Percentiles rank a stretch among this genome's conserved stretches.
phyloP scores from a whole-genome alignment of 2,113 vertebrate genomes.

The Prunella himalayana region DNA sequence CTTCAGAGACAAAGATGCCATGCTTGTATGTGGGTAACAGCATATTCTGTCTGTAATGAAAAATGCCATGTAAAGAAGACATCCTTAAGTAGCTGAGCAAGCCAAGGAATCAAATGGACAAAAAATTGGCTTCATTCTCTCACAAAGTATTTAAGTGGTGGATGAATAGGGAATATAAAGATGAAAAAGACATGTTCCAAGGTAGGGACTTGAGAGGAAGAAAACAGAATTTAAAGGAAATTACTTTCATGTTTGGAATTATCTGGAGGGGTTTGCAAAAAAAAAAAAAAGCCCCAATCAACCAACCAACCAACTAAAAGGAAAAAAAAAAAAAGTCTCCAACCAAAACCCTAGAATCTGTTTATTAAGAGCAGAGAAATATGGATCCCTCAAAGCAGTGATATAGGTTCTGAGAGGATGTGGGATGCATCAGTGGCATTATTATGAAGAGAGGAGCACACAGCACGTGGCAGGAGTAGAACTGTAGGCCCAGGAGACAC shows the following conservation, averaged over 20 bases:
- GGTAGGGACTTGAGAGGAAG: neutral
- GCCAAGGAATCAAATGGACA: neutral
- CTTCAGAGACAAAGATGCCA: constrained; percentile 39
- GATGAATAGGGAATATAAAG: constrained; percentile 15
- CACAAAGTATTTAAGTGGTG: constrained; percentile 43
- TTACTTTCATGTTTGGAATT: neutral
- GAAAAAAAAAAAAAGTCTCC: neutral
- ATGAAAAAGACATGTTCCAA: neutral
- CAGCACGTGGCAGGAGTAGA: neutral
- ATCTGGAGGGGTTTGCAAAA: neutral
- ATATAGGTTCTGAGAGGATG: neutral
- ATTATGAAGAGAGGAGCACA: neutral
- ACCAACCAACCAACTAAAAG: neutral
- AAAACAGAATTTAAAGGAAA: neutral
- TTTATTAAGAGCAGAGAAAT: neutral
- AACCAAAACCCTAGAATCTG: neutral
- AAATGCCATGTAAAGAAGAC: neutral
- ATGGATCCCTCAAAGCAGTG: neutral
- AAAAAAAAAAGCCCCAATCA: neutral
- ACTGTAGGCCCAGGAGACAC: fast-evolving
- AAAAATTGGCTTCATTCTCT: neutral
- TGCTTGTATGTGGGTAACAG: neutral
- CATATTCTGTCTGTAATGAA: neutral
- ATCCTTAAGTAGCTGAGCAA: neutral
- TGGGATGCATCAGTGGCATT: neutral